phyloP scores from a whole-genome alignment of 2,797 vertebrate species.

The Macropodus opercularis region DNA sequence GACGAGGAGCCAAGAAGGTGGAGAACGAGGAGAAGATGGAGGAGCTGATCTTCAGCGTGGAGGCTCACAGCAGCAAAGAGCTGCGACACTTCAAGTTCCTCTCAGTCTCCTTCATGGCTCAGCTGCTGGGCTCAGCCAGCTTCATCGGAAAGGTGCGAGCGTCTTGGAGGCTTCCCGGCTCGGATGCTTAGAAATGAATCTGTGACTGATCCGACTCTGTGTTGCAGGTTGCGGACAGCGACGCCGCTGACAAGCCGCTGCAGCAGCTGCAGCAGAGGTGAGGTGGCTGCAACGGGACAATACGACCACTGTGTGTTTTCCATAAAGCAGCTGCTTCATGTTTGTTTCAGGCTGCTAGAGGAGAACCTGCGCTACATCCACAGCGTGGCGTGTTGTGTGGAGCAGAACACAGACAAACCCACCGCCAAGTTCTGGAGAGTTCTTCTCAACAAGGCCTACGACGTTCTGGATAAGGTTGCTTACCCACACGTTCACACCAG shows the following conservation, averaged over 20 bases:
- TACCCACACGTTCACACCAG: too few species aligned
- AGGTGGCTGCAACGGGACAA: constrained; percentile 7
- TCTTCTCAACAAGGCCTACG: constrained; percentile 91
- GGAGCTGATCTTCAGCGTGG: constrained; percentile 86
- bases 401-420: constrained; percentile 87
- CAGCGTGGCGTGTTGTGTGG: constrained; percentile 85
- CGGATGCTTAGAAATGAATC: neutral
- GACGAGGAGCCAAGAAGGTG: constrained; percentile 60
- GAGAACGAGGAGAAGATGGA: constrained; percentile 72
- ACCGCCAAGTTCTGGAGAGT: constrained; percentile 95
- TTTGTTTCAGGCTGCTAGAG: constrained; percentile 86
- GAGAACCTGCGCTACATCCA: constrained; percentile 89
- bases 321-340: neutral
- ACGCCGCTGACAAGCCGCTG: constrained; percentile 65
- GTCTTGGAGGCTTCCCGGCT: neutral
- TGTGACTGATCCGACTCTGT: neutral
- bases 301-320: neutral
- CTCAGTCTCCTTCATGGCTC: constrained; percentile 90
- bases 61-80: constrained; percentile 89
- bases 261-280: constrained; percentile 90
- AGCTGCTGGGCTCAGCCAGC: constrained; percentile 85
- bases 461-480: constrained; percentile 96
- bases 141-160: constrained; percentile 89
- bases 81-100: constrained; percentile 94
- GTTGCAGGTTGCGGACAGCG: constrained; percentile 84